Percentiles rank a stretch among this genome's conserved stretches.
phyloP scores from a whole-genome alignment of 1,140 invertebrate species.

The Schmidtea mediterranea region DNA sequence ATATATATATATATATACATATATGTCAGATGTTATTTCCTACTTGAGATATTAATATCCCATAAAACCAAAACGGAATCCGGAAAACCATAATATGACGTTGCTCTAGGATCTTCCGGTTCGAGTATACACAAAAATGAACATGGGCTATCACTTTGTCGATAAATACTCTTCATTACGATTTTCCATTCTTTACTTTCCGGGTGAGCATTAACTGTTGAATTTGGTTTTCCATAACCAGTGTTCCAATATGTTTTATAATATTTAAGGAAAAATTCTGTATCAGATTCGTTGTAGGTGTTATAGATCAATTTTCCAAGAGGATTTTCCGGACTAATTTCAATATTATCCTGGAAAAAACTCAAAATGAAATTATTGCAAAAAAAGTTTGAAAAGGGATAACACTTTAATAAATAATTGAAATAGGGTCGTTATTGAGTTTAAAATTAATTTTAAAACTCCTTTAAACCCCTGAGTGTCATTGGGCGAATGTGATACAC shows the following conservation, averaged over 20 bases:
- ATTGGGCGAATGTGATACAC: no score
- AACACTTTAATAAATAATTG: no score
- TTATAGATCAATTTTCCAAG: constrained; percentile 14
- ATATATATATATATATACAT: no score
- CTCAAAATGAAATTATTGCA: no score
- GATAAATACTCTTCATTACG: constrained; percentile 9
- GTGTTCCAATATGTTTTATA: background rate
- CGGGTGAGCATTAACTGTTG: constrained; percentile 12
- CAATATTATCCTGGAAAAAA: no score
- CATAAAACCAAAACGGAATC: constrained; percentile 2
- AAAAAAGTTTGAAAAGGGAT: no score
- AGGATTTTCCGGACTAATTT: constrained; percentile 10
- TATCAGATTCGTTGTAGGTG: constrained; percentile 13
- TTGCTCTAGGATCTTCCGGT: background rate
- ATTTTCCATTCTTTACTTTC: constrained; percentile 12
- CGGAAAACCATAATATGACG: constrained; percentile 1
- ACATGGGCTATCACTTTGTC: constrained; percentile 9
- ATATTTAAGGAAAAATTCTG: background rate
- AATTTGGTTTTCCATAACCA: constrained; percentile 15
- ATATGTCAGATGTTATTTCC: no score
- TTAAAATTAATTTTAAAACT: no score
- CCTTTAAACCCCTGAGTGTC: no score
- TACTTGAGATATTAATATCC: background rate
- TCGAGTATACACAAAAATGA: background rate
- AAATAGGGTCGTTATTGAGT: no score